Conservation (phyloP, 2,113 vertebrate species). For the Ciconia boyciana region DNA sequence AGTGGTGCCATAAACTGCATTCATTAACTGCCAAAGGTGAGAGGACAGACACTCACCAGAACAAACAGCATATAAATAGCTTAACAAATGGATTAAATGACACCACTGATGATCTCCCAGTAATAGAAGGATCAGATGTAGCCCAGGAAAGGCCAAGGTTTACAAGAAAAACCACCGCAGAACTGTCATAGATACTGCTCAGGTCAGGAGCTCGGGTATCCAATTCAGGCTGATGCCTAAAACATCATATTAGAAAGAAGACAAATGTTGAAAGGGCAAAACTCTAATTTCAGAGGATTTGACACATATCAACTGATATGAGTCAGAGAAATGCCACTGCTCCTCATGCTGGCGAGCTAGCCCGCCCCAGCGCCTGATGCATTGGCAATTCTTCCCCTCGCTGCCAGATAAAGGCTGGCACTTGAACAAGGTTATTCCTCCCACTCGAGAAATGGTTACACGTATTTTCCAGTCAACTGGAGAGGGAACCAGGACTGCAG, state of each 20-base stretch:
- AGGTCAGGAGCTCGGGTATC: not conserved
- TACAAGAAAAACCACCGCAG: not conserved
- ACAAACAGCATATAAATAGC: slow-evolving; percentile 7
- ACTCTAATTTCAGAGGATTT: not conserved
- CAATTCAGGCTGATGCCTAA: not conserved
- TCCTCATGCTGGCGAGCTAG: not conserved
- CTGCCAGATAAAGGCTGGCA: not conserved
- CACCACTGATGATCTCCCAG: not conserved
- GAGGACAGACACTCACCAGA: not conserved
- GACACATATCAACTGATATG: not conserved
- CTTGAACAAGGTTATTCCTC: not conserved
- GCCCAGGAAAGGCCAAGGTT: not conserved
- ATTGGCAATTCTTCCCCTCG: not conserved
- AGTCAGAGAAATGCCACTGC: not conserved
- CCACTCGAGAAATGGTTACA: not conserved
- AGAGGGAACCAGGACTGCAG: not conserved
- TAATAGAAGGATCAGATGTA: not conserved
- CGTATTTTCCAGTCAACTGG: slow-evolving; percentile 1
- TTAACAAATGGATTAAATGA: not conserved
- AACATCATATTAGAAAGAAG: not conserved
- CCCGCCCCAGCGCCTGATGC: not conserved
- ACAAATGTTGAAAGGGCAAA: not conserved
- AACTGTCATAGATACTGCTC: not conserved
- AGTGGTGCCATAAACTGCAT: not conserved
- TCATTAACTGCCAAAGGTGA: not conserved